Base-by-base conservation (phyloP, 2,888 invertebrate genomes). In the Teleiodes luculella region DNA sequence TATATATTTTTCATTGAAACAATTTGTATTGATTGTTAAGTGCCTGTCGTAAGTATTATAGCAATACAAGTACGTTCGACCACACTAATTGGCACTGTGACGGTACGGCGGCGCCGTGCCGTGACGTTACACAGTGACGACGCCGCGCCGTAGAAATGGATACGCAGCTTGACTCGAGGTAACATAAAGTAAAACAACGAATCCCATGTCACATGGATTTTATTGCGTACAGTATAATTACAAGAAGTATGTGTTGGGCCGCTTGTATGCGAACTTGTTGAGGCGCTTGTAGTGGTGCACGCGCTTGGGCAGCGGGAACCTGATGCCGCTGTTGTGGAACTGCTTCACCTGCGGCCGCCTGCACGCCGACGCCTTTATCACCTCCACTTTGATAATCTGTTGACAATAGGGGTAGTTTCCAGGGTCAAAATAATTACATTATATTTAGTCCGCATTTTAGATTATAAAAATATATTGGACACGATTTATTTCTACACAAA, bases 281-380 rank as follows among this genome's bases (percentile, higher is more conserved):
- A 96, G 93, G 68, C 92, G 92, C 86, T 95, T 95, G 90, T 94
- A 93, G 83, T 95, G 94, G 76, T 94, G 94, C 65, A 96, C 96
- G 69, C 96, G 93, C 86, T 96, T 96, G 56, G 98, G 97, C 90
- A 99, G 92, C 65, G 99, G 99, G 95, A 99, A 99, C 83, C 93
- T 93, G 87, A 99, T 98, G 81, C 93, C 95, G 60, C 97, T 95
- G 91, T 99, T 96, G 89, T 99, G 99, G 95, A 99, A 99, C 90
- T 99, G 98, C 90, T 98, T 98, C 59, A 99, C 95, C 78, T 97
- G 95, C 24, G 97, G 95, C 73, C 99, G 93, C 72, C 98, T 94
- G 78, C 98, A 98, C 68, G 97, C 96, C 18, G 91, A 90, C 18
- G 98, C 96, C 73, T 95, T 93, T 57, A 99, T 96, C 56, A 95